Evolutionary conservation across 2,888 invertebrate genomes (phyloP), one percentile per base, ranked within the genome.

Genomic region (Atrina japonica): DNA sequence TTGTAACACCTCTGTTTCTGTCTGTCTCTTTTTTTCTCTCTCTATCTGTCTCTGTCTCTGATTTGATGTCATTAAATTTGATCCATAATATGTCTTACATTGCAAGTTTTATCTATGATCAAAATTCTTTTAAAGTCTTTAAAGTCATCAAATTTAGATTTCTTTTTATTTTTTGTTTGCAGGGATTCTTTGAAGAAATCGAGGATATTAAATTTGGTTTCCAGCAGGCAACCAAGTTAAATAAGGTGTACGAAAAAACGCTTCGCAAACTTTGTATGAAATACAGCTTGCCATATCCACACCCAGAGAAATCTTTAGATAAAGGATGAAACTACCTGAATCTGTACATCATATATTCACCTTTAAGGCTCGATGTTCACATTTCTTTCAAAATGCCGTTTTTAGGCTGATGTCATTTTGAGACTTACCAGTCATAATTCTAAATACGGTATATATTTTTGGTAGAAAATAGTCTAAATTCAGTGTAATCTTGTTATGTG

Each of bases 101-200:
- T 35, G 11, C 35, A 76, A 70, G 80, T 69, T 30, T 7, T 23
- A 27, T 23, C 16, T n/a, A 16, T 25, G 7, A 21, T 2, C 16
- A 7, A 18, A n/a, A 47, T 41, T 41, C 14, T 41, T 41, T 16
- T 41, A 16, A 14, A 41, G 41, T 41, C 41, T 41, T 14, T 41
- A 21, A 53, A 14, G 6, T 1, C 25, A 18, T 11, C 43, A 21
- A 18, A 6, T 7, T 18, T 21, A 30, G 30, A 49, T 1, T 25
- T 52, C 16, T n/a, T 52, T 9, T 23, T 53, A 64, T 52, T 27
- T 43, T 72, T 60, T 63, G 30, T 56, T 80, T 82, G n/a, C 83
- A 87, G 86, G 84, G 81, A 43, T 88, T 88, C 73, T 88, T 88
- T 76, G 87, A 88, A 25, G 88, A 88, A 71, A 75, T 88, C 40